Conservation (phyloP, 1,140 invertebrate species). For the Pemphigus obesinymphae region DNA sequence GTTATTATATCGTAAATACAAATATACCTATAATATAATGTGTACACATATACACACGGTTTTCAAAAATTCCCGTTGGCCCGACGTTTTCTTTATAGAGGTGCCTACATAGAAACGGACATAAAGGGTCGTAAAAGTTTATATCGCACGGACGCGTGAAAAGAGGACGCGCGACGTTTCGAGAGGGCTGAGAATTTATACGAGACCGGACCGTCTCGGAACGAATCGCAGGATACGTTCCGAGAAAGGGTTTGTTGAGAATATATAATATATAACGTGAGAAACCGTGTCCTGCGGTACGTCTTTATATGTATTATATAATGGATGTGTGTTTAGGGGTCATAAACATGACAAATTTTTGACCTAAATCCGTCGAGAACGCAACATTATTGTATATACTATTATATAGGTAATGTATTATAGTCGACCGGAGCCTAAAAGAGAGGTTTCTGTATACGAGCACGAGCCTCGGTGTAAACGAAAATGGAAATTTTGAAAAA, state of each 20-base stretch:
- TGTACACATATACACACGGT: slow-evolving; percentile 7
- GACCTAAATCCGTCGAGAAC: not conserved
- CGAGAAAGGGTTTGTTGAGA: slow-evolving; percentile 2
- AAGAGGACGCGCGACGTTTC: not conserved
- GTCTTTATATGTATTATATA: too few relatives aligned
- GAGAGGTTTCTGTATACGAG: too few relatives aligned
- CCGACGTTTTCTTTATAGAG: not conserved
- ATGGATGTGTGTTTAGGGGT: not conserved
- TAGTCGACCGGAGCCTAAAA: not conserved
- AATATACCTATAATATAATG: too few relatives aligned
- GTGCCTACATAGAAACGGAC: too few relatives aligned
- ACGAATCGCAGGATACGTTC: not conserved
- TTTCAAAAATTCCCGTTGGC: slow-evolving; percentile 16
- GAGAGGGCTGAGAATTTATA: not conserved
- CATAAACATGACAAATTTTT: not conserved
- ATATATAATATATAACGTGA: too few relatives aligned
- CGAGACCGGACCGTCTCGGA: not conserved
- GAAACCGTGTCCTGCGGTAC: not conserved
- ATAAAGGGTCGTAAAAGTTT: slow-evolving; percentile 11
- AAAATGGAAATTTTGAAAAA: not conserved
- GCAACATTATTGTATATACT: not conserved
- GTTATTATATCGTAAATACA: slow-evolving; percentile 9
- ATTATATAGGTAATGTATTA: too few relatives aligned
- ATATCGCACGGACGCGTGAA: not conserved
- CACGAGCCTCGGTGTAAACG: not conserved